Evolutionary conservation across 2,888 invertebrate genomes (phyloP).

Genomic region (Chrysotoxum bicinctum): DNA sequence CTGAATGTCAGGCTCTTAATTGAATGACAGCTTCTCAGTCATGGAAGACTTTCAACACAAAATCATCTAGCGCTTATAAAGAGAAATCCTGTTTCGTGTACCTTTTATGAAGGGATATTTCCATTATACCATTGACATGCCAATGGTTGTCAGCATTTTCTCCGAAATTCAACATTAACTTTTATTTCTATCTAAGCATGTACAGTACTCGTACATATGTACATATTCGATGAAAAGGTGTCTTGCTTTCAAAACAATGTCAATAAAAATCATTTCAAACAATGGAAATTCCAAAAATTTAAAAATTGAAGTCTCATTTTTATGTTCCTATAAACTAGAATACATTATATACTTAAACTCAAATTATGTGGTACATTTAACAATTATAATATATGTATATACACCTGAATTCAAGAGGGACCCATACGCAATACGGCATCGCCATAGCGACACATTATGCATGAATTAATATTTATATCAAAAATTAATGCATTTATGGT

Average conservation of each 20-base stretch:
- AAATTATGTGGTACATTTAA: conserved; percentile 13
- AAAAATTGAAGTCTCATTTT: background rate
- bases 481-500: conserved; percentile 52
- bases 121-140: background rate
- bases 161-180: background rate
- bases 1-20: background rate
- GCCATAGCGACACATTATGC: too few relatives aligned
- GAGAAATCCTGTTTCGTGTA: background rate
- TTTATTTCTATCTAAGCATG: background rate
- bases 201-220: too few relatives aligned
- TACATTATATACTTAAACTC: background rate
- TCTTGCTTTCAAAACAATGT: background rate
- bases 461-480: conserved; percentile 40
- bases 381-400: background rate
- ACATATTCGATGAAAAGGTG: background rate
- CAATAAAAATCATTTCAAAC: conserved; percentile 2
- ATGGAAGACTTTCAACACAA: background rate
- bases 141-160: background rate
- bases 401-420: background rate
- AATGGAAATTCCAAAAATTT: background rate
- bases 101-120: background rate
- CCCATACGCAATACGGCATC: too few relatives aligned
- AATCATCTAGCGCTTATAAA: background rate
- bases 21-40: background rate
- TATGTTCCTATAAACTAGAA: background rate